These are phyloP conservation scores for Dysmachus trigonus DNA, from an alignment of 2,888 invertebrate species.

Conservation along the genomic window DNA sequence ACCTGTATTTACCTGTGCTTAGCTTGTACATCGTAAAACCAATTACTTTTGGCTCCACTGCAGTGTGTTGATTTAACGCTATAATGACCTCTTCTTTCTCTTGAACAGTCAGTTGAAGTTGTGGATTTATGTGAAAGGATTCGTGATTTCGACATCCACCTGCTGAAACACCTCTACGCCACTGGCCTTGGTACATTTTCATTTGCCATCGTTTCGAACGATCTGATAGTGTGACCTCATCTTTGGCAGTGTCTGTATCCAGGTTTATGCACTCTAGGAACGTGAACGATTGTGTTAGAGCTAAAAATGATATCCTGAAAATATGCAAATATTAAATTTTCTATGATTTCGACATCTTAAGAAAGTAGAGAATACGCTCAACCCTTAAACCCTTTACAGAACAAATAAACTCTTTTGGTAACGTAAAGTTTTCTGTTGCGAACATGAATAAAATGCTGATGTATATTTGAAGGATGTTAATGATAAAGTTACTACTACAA, in stretches of 20 bases:
- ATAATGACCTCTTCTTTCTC: conserved; percentile 86
- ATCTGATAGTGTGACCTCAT: conserved; percentile 80
- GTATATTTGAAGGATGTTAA: too few relatives aligned
- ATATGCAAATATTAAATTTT: conserved; percentile 5
- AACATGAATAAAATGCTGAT: too few relatives aligned
- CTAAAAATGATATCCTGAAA: conserved; percentile 80
- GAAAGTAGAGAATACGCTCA: not conserved
- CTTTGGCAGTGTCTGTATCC: conserved; percentile 85
- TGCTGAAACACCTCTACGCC: conserved; percentile 87
- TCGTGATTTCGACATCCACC: conserved; percentile 91
- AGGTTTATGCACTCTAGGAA: conserved; percentile 86
- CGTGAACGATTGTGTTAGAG: conserved; percentile 83
- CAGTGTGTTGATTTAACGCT: conserved; percentile 87
- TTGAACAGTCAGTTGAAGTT: conserved; percentile 80
- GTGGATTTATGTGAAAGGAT: conserved; percentile 93
- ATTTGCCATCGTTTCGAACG: conserved; percentile 85
- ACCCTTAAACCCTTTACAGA: too few relatives aligned
- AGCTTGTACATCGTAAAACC: conserved; percentile 84
- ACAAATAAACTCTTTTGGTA: too few relatives aligned
- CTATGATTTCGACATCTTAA: not conserved
- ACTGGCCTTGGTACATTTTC: conserved; percentile 84
- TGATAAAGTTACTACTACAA: too few relatives aligned
- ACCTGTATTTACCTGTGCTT: conserved; percentile 51
- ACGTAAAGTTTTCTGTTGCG: too few relatives aligned
- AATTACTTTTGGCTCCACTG: conserved; percentile 92